These are phyloP conservation scores for Collichthys lucidus DNA, from an alignment of 2,113 vertebrate species.

Conservation along the genomic window DNA sequence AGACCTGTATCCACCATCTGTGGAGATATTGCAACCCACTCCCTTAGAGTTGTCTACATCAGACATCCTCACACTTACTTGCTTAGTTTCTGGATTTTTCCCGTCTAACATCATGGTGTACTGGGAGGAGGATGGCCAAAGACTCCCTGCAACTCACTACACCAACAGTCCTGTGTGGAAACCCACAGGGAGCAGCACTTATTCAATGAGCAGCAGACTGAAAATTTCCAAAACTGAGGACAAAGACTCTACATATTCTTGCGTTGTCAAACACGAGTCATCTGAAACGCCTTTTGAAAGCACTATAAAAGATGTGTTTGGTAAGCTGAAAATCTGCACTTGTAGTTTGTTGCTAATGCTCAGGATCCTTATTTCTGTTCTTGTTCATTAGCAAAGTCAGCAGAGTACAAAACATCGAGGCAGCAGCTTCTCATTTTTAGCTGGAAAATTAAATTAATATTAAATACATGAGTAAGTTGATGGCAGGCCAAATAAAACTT, in stretches of 20 bases:
- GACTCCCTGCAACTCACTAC: slow-evolving; percentile 43
- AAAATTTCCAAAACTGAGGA: slow-evolving; percentile 40
- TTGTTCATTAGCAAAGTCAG: not conserved
- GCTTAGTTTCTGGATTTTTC: slow-evolving; percentile 74
- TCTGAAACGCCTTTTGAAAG: slow-evolving; percentile 37
- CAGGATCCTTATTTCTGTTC: not conserved
- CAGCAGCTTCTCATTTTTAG: no score
- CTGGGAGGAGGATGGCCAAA: slow-evolving; percentile 71
- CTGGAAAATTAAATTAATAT: no score
- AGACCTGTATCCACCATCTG: slow-evolving; percentile 58
- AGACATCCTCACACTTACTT: slow-evolving; percentile 51
- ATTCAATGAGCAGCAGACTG: slow-evolving; percentile 75
- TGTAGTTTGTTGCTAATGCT: not conserved
- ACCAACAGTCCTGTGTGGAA: slow-evolving; percentile 62
- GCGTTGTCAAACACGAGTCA: slow-evolving; percentile 78
- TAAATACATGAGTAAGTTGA: no score
- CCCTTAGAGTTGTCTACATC: slow-evolving; percentile 42
- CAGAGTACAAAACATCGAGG: no score
- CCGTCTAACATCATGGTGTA: slow-evolving; percentile 70
- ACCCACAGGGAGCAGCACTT: slow-evolving; percentile 41
- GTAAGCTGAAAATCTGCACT: slow-evolving; percentile 49
- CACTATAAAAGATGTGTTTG: slow-evolving; percentile 68
- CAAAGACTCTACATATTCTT: slow-evolving; percentile 63
- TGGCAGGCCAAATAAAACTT: no score
- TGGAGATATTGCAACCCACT: slow-evolving; percentile 67